These are phyloP conservation scores for Triops cancriformis DNA, from an alignment of 1,140 invertebrate genomes.

Conservation along the genomic window DNA sequence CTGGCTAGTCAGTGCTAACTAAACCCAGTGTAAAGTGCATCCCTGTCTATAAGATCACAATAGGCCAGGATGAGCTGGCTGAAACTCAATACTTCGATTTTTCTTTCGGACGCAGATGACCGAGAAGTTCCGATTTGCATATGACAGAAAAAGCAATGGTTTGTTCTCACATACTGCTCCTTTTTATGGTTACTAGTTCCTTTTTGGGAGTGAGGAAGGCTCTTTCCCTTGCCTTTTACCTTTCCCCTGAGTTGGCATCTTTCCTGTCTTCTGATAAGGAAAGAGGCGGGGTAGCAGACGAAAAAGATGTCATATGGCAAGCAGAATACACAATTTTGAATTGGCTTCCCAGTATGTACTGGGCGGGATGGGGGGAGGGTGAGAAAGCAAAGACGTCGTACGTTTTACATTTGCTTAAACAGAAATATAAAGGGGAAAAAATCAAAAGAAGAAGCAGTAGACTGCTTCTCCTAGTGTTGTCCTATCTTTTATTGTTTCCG, in stretches of 20 bases:
- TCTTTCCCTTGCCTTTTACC: not conserved
- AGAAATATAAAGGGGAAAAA: too few relatives aligned
- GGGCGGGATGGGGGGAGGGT: not conserved
- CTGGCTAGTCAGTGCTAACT: too few relatives aligned
- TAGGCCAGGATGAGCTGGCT: not conserved
- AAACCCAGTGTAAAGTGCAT: not conserved
- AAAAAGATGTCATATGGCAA: not conserved
- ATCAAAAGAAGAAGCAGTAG: too few relatives aligned
- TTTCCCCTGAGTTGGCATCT: not conserved
- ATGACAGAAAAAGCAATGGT: constrained; percentile 10
- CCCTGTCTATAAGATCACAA: not conserved
- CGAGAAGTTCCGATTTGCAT: constrained; percentile 11
- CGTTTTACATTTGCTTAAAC: not conserved
- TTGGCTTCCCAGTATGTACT: not conserved
- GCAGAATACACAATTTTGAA: not conserved
- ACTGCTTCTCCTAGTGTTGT: too few relatives aligned
- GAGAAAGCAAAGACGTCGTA: not conserved
- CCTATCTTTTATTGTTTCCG: too few relatives aligned
- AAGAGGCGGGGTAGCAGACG: not conserved
- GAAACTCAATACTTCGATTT: not conserved
- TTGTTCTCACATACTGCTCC: not conserved
- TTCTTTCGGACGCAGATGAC: not conserved
- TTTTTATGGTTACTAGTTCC: not conserved
- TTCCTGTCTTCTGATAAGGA: not conserved
- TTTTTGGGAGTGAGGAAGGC: not conserved